Percentiles rank a stretch among this genome's conserved stretches.
Evolutionary conservation across 2,888 invertebrate genomes (phyloP).

Genomic region (Automeris io): DNA sequence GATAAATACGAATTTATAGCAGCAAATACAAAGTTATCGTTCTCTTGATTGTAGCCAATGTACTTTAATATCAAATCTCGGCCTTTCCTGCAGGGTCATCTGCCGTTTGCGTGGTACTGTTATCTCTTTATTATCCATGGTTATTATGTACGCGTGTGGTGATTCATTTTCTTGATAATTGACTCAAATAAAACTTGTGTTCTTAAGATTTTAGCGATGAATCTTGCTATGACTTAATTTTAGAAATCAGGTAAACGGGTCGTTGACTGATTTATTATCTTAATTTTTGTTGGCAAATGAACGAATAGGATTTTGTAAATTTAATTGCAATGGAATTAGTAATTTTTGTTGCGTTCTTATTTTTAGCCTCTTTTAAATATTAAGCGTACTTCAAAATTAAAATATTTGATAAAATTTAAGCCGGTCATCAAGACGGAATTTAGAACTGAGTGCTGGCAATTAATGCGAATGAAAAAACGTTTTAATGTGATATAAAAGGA

Average conservation of each 20-base stretch:
- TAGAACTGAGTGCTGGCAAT: no score
- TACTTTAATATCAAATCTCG: neutral
- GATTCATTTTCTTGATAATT: neutral
- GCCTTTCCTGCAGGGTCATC: neutral
- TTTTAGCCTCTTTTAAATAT: no score
- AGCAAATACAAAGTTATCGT: neutral
- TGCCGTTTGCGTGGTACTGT: neutral
- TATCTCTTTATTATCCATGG: neutral
- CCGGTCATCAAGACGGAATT: no score
- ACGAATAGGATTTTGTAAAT: no score
- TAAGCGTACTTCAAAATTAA: no score
- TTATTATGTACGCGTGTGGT: neutral
- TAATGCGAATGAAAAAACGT: no score
- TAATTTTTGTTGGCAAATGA: neutral
- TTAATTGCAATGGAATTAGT: no score
- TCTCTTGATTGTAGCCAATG: neutral
- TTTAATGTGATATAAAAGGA: no score
- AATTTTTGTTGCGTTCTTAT: no score
- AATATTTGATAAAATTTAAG: no score
- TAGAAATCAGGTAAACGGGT: neutral
- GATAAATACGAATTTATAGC: neutral
- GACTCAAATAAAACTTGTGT: neutral
- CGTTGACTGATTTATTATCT: constrained; percentile 3
- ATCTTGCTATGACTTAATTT: constrained; percentile 6
- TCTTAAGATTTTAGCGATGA: constrained; percentile 9